Percentiles rank a stretch among this genome's conserved stretches.
phyloP scores from a whole-genome alignment of 2,797 vertebrate species.

The Malacoctenus gilli region DNA sequence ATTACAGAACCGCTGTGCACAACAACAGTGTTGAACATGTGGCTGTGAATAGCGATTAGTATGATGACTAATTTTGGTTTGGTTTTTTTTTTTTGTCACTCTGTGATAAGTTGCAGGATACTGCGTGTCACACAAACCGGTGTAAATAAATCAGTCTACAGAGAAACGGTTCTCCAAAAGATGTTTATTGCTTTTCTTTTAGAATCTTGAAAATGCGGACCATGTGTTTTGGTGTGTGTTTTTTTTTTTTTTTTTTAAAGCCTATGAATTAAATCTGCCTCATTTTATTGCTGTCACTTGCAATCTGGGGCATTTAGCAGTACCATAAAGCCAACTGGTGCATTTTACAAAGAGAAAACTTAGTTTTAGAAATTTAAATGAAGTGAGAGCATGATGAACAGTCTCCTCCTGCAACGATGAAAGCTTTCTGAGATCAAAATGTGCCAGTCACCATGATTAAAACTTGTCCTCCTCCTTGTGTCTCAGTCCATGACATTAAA shows the following conservation, averaged over 20 bases:
- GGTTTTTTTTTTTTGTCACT: background rate
- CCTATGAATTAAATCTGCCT: too few relatives aligned
- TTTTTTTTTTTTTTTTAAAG: too few relatives aligned
- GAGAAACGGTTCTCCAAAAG: background rate
- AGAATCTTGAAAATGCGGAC: too few relatives aligned
- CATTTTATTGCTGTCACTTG: too few relatives aligned
- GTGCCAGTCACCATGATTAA: constrained; percentile 7
- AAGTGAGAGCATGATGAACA: background rate
- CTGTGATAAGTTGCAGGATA: background rate
- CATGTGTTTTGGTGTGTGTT: too few relatives aligned
- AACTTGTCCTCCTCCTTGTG: constrained; percentile 21
- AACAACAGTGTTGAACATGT: background rate
- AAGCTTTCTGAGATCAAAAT: too few relatives aligned
- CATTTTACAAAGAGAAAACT: too few relatives aligned
- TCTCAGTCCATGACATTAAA: constrained; percentile 97
- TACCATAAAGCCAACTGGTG: too few relatives aligned
- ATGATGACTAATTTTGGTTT: constrained; percentile 2
- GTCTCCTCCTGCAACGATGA: too few relatives aligned
- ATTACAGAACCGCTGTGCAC: background rate
- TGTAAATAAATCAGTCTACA: background rate
- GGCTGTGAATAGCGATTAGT: constrained; percentile 2
- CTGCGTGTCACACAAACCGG: background rate
- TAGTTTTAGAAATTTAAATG: too few relatives aligned
- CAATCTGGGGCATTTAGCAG: too few relatives aligned
- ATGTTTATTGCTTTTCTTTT: background rate